These are phyloP conservation scores for Agrotis ipsilon DNA, from an alignment of 2,888 invertebrate genomes.

Conservation along the genomic window DNA sequence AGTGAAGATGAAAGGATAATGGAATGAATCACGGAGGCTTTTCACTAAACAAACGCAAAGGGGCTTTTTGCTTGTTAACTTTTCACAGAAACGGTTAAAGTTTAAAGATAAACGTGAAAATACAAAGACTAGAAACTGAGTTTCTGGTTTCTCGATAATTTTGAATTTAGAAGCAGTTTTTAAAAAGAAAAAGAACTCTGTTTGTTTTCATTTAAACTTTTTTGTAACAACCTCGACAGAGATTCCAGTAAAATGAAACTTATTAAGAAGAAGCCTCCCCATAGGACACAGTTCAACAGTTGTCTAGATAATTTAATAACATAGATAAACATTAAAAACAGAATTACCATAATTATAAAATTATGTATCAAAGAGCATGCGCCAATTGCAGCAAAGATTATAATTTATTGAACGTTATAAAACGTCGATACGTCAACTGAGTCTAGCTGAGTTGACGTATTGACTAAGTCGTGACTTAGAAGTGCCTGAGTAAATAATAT, in stretches of 20 bases:
- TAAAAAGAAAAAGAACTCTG: neutral
- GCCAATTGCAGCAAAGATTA: too few species aligned
- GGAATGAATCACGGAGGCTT: conserved; percentile 38
- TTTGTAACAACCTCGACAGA: neutral
- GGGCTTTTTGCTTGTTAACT: conserved; percentile 18
- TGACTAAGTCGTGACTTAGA: too few species aligned
- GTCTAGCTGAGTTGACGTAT: too few species aligned
- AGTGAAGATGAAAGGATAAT: conserved; percentile 52
- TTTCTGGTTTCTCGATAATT: neutral
- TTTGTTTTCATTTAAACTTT: neutral
- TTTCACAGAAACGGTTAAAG: conserved; percentile 10
- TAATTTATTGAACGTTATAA: too few species aligned
- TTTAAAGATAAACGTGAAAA: conserved; percentile 15
- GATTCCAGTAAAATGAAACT: neutral
- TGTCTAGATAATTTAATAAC: too few species aligned
- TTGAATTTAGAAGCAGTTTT: neutral
- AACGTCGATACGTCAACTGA: too few species aligned
- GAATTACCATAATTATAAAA: too few species aligned
- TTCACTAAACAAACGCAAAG: conserved; percentile 29
- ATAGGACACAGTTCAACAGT: too few species aligned
- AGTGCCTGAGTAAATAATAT: too few species aligned
- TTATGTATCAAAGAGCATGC: too few species aligned
- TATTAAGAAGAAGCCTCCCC: neutral
- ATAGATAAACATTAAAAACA: too few species aligned
- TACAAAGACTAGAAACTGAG: conserved; percentile 13